Base-by-base conservation (phyloP, 1,140 invertebrate species). In the Acromyrmex heyeri region DNA sequence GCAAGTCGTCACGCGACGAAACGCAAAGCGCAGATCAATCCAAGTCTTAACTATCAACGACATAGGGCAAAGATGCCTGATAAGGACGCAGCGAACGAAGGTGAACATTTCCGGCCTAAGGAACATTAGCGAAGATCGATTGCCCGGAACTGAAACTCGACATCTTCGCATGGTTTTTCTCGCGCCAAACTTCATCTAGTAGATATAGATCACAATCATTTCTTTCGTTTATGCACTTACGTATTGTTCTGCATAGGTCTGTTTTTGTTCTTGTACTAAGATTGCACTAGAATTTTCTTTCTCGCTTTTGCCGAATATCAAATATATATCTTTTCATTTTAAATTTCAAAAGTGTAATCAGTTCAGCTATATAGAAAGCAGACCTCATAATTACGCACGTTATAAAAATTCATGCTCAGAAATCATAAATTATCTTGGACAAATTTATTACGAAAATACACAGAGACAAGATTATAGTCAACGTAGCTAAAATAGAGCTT, bases 51-150 rank as follows among this genome's bases (percentile, higher is more conserved):
- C 61, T 67, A 76, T 57, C 86, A 75, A 77, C 64, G 70, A 53
- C 53, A 82, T 10, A 44, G 62, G 62, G 24, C 44, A 50, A 86
- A 86, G 78, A 81, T 86, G 61, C 4, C 50, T 14, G 79, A 87
- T 65, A 87, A 85, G 79, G 72, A 75, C 64, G 38, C 48, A 38
- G 69, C 73, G 55, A 86, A 50, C 69, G 57, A 75, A 75, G 81
- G 53, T 72, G 55, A 78, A 85, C 82, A 65, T 55, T 67, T 86
- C 73, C 72, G 67, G 55, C 34, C 48, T 59, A 59, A 10, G 38
- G 12, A 86, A 69, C 83, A 73, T 79, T 86, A 88, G 75, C 73
- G 83, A 88, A 86, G 83, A 88, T 86, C 69, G 87, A 86, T 88
- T 82, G 86, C 70, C 67, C 8, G 55, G 55, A 65, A 76, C 72